These are phyloP conservation scores for Salarias fasciatus DNA, from an alignment of 2,797 vertebrate genomes.

Conservation along the genomic window DNA sequence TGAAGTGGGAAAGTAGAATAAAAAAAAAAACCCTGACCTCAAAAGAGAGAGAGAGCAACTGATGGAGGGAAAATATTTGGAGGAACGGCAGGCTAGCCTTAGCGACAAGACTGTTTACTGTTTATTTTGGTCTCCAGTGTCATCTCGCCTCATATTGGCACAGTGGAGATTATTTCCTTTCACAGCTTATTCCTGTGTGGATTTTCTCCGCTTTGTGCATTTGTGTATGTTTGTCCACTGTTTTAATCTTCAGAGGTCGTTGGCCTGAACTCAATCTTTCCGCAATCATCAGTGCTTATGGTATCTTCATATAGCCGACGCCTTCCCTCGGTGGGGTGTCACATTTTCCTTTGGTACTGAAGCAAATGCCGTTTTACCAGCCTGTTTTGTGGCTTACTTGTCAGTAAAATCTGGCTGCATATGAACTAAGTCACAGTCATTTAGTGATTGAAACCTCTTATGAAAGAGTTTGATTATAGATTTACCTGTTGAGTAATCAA, in stretches of 20 bases:
- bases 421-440: too few relatives aligned
- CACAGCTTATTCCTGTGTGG: slow-evolving; percentile 64
- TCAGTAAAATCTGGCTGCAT: not conserved
- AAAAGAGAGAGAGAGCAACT: slow-evolving; percentile 5
- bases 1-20: slow-evolving; percentile 17
- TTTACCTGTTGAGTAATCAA: too few relatives aligned
- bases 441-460: too few relatives aligned
- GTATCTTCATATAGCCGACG: slow-evolving; percentile 9
- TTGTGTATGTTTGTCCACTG: slow-evolving; percentile 19
- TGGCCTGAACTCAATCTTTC: slow-evolving; percentile 58
- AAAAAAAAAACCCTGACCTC: slow-evolving; percentile 5
- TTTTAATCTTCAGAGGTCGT: slow-evolving; percentile 47
- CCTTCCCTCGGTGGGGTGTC: slow-evolving; percentile 39
- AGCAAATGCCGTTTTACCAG: slow-evolving; percentile 1
- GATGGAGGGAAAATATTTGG: slow-evolving; percentile 55
- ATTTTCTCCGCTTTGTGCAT: slow-evolving; percentile 28
- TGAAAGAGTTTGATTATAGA: too few relatives aligned
- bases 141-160: slow-evolving; percentile 65
- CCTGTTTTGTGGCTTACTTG: not conserved
- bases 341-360: slow-evolving; percentile 17
- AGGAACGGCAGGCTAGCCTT: slow-evolving; percentile 46
- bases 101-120: slow-evolving; percentile 64
- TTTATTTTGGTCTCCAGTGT: slow-evolving; percentile 68
- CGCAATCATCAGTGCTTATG: slow-evolving; percentile 33
- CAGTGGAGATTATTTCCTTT: slow-evolving; percentile 55